Evolutionary conservation across 92 coral and sea anemone species (phyloP), one percentile per base, ranked within the genome.

Genomic region (Epizoanthus scotinus): DNA sequence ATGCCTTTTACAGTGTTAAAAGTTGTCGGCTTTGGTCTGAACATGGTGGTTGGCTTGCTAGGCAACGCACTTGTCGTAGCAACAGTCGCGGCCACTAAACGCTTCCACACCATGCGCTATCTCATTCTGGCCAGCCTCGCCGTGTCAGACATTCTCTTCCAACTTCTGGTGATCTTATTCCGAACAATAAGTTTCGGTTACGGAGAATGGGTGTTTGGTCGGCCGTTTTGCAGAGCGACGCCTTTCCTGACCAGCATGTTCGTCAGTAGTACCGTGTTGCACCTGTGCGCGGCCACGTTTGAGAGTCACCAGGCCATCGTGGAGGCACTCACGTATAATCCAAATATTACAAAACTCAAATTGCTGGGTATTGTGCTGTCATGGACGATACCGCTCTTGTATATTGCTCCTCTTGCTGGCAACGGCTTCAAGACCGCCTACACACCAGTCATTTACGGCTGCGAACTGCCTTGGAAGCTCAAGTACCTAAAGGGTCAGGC

Each of bases 381-480:
- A 3, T 62, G 67, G 67, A 29, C 19, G 15, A 7, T 62, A 25
- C 67, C 67, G 67, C 67, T 26, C 18, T 12, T 20, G 7, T 26
- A 12, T 18, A 26, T 9, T 2, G 31, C 26, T 18, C 67, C 67
- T 26, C 6, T 26, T 27, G 67, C 36, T 26, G 36, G 19, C n/a
- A 12, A 26, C 13, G 67, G 67, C 19, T 2, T 62, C 13, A 26
- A 22, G 67, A 22, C 15, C 31, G 15, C 27, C 19, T 62, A 62
- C 67, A 62, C 67, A 26, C 6, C 67, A 26, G 15, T 8, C 31
- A 25, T 62, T 62, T 19, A 36, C 26, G 67, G 67, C 67, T 62
- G 67, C 25, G 67, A 62, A 62, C 12, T 62, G 67, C 67, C 67
- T 12, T 62, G 67, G 67, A 22, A 62, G 26, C 38, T 62, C 36